Base-by-base conservation (phyloP, 2,888 invertebrate species). In the Catocala nupta region DNA sequence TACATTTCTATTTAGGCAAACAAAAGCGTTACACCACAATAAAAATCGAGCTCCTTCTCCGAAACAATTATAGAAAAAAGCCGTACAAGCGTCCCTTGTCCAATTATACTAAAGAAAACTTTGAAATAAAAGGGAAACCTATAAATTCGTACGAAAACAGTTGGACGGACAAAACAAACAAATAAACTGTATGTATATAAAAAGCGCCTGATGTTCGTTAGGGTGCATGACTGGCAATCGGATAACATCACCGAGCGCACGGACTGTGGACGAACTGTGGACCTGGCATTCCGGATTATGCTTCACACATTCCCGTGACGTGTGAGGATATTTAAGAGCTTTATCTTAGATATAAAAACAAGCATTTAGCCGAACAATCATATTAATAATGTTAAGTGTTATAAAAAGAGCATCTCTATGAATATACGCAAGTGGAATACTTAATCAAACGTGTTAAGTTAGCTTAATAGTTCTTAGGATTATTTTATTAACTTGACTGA, bases 141-240 rank as follows among this genome's bases (percentile, higher is more conserved):
- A 81, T 79, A 80, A 85, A 86, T 83, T 84, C 81, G 79, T 83
- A 87, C 86, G 84, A 85, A 86, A 87, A 87, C 84, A 86, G 80
- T 80, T 83, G 79, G 75, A 68, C 71, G 78, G 71, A 68, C 70
- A 89, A 91, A 90, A 89, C 88, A 92, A 92, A 92, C 88, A 90
- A 85, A 84, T 83, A 77, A 75, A 81, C 80, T 78, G 73, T 80
- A 83, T 78, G 68, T 85, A 82, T 82, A 79, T 80, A 86, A 83
- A 84, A 84, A 83, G 80, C 81, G 77, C 71, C 75, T 75, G 78
- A 76, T 71, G 87, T 92, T 92, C 92, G 92, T 93, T 93, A 93
- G 91, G 90, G 88, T 83, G 90, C 90, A 92, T 93, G 93, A 93
- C 93, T 93, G 89, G 92, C 91, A 90, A 87, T 86, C 87, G 85